Conservation (phyloP, 2,113 vertebrate species). For the Geothlypis trichas region DNA sequence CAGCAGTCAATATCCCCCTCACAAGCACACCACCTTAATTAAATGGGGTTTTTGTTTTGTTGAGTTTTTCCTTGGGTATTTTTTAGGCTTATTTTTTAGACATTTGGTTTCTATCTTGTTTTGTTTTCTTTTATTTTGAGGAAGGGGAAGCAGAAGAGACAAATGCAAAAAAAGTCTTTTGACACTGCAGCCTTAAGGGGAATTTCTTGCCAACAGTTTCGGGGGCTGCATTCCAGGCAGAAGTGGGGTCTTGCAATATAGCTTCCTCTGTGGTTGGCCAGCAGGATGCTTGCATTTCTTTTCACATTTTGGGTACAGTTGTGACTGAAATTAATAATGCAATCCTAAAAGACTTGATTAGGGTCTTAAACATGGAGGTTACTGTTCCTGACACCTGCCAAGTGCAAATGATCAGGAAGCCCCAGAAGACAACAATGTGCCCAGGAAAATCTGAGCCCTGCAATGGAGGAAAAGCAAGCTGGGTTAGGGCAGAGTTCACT, state of each 20-base stretch:
- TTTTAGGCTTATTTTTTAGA: not conserved
- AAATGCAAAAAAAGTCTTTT: not conserved
- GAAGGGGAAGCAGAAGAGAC: not conserved
- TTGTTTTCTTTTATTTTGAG: not conserved
- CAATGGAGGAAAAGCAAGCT: not conserved
- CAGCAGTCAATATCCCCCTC: not conserved
- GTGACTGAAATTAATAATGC: not conserved
- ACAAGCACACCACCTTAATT: not conserved
- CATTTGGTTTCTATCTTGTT: fast-evolving
- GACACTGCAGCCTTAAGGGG: not conserved
- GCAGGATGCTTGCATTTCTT: not conserved
- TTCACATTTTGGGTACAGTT: not conserved
- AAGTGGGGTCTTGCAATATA: not conserved
- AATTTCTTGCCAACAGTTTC: not conserved
- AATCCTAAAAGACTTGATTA: not conserved
- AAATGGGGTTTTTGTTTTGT: not conserved
- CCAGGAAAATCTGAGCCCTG: not conserved
- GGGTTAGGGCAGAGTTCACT: not conserved
- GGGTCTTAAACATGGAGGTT: not conserved
- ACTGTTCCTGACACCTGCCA: not conserved
- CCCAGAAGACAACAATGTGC: fast-evolving
- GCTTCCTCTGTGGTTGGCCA: not conserved
- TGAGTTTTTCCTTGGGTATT: fast-evolving
- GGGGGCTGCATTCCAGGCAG: not conserved
- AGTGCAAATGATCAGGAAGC: not conserved